A percentile compares a stretch with the other conserved stretches of the same genome.
Conservation (phyloP, 2,797 vertebrate genomes). For the Crenuchus spilurus region DNA sequence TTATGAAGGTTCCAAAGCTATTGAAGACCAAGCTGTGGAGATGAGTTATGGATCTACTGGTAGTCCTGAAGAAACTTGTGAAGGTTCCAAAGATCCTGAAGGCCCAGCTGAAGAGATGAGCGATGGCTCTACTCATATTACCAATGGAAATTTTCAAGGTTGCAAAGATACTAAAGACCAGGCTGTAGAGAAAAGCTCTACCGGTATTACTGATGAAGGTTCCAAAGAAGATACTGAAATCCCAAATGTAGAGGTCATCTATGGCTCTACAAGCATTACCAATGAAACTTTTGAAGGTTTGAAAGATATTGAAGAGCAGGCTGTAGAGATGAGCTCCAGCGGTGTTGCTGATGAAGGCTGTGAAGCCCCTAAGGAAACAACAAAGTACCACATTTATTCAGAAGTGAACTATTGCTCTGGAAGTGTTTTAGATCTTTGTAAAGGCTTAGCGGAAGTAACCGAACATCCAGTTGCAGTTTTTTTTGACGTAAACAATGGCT, state of each 20-base stretch:
- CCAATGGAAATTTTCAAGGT: not conserved
- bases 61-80: not conserved
- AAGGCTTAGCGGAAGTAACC: no score
- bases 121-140: not conserved
- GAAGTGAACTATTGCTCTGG: no score
- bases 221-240: not conserved
- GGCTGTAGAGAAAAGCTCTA: not conserved
- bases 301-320: not conserved
- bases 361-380: no score
- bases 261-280: not conserved
- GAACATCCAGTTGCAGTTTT: no score
- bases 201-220: not conserved
- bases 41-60: not conserved
- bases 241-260: not conserved
- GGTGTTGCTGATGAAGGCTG: no score
- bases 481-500: no score
- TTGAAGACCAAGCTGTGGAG: no score
- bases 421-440: no score
- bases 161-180: no score
- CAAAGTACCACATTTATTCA: no score
- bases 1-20: not conserved
- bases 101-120: not conserved
- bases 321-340: no score
- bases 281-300: not conserved
- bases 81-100: not conserved